These are phyloP conservation scores for Ia io DNA, from an alignment of 2,113 vertebrate species.

Conservation along the genomic window DNA sequence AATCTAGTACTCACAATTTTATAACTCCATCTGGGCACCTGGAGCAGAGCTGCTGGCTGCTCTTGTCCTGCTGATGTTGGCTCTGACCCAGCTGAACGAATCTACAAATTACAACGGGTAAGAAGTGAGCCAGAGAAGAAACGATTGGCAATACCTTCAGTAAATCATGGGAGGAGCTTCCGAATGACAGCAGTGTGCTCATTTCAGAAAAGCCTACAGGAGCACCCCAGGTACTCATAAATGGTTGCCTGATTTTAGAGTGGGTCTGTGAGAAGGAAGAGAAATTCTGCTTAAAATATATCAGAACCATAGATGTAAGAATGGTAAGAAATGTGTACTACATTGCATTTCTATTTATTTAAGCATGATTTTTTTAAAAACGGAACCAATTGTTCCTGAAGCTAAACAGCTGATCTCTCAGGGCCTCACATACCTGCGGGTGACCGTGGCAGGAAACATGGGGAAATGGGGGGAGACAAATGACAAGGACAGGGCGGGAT, in stretches of 20 bases:
- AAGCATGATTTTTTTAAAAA: background rate
- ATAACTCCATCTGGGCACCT: slow-evolving; percentile 86
- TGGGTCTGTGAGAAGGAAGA: background rate
- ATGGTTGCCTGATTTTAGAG: background rate
- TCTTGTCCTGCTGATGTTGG: slow-evolving; percentile 90
- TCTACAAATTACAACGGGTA: slow-evolving; percentile 76
- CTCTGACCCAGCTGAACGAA: slow-evolving; percentile 94
- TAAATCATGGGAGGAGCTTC: background rate
- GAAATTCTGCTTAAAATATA: background rate
- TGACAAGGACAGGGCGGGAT: no score
- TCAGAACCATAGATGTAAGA: background rate
- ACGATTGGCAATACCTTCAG: background rate
- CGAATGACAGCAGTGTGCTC: background rate
- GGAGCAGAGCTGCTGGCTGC: slow-evolving; percentile 76
- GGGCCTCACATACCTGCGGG: background rate
- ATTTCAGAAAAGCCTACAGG: slow-evolving; percentile 31
- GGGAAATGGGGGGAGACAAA: background rate
- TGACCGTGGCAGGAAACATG: background rate
- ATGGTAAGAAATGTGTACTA: background rate
- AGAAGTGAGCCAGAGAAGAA: slow-evolving; percentile 18
- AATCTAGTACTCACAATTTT: slow-evolving; percentile 89
- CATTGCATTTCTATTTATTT: background rate
- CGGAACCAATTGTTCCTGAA: background rate
- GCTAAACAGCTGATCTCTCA: background rate
- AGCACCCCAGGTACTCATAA: background rate